Evolutionary conservation across 2,888 invertebrate genomes (phyloP).

Genomic region (Agonopterix arenella): DNA sequence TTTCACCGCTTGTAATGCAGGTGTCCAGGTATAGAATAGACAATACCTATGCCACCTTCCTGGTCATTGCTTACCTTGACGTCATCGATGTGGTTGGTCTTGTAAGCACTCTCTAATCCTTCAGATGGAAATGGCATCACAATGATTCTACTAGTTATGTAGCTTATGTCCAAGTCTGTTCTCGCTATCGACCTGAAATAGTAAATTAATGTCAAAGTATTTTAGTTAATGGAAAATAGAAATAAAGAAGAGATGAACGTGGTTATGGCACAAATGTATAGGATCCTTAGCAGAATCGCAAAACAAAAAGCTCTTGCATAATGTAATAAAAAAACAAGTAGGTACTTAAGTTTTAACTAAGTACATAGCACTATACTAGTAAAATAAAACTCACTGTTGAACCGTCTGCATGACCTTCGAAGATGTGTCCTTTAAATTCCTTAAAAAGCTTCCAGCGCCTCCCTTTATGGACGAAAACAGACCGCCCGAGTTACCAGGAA

Average conservation of each 20-base stretch:
- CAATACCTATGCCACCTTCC: too few relatives aligned
- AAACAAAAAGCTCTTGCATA: too few relatives aligned
- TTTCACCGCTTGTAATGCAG: too few relatives aligned
- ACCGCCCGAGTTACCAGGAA: slow-evolving; percentile 68
- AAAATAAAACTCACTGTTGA: slow-evolving; percentile 83
- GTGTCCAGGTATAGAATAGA: too few relatives aligned
- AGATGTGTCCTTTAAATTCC: slow-evolving; percentile 96
- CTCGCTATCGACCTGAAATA: slow-evolving; percentile 85
- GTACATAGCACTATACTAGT: background rate
- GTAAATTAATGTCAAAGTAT: background rate
- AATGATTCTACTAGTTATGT: slow-evolving; percentile 92
- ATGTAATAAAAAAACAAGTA: too few relatives aligned
- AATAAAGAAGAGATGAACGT: too few relatives aligned
- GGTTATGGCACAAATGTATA: too few relatives aligned
- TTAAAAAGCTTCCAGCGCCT: slow-evolving; percentile 94
- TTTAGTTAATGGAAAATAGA: slow-evolving; percentile 1
- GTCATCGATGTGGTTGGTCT: slow-evolving; percentile 95
- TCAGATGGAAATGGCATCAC: slow-evolving; percentile 98
- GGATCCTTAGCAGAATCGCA: too few relatives aligned
- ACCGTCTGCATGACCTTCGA: slow-evolving; percentile 98
- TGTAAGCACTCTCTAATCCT: slow-evolving; percentile 94
- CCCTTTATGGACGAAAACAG: slow-evolving; percentile 92
- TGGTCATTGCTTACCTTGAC: slow-evolving; percentile 76
- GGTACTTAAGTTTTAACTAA: too few relatives aligned
- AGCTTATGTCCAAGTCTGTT: slow-evolving; percentile 93